Percentiles rank a stretch among this genome's conserved stretches.
These are phyloP conservation scores for Naja naja DNA, from an alignment of 2,113 vertebrate species.

Conservation along the genomic window DNA sequence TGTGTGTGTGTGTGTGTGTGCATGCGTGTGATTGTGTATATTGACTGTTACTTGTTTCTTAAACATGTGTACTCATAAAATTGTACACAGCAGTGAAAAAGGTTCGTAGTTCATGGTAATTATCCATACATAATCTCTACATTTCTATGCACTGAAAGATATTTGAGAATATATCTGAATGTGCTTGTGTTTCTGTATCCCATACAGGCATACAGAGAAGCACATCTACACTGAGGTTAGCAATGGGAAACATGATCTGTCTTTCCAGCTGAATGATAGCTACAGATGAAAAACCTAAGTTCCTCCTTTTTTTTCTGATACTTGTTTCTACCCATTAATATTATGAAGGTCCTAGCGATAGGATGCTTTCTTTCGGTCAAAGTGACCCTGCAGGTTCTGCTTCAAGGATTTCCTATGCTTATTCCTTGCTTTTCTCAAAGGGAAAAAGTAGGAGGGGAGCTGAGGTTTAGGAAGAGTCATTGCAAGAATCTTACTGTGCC, in stretches of 20 bases:
- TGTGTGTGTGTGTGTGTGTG: neutral
- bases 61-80: neutral
- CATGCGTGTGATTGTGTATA: neutral
- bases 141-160: neutral
- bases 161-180: neutral
- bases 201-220: neutral
- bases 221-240: neutral
- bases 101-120: neutral
- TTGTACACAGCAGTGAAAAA: neutral
- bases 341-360: neutral
- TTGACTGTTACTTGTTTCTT: neutral
- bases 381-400: neutral
- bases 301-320: neutral
- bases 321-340: neutral
- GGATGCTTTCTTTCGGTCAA: neutral
- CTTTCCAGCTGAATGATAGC: neutral
- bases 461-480: neutral
- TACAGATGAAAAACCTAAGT: neutral
- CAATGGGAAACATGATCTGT: neutral
- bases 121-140: neutral
- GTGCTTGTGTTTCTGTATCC: neutral
- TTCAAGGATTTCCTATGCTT: neutral
- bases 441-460: neutral
- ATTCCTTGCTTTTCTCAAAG: neutral
- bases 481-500: neutral